phyloP scores from a whole-genome alignment of 2,888 invertebrate species.

The Caenorhabditis wallacei region DNA sequence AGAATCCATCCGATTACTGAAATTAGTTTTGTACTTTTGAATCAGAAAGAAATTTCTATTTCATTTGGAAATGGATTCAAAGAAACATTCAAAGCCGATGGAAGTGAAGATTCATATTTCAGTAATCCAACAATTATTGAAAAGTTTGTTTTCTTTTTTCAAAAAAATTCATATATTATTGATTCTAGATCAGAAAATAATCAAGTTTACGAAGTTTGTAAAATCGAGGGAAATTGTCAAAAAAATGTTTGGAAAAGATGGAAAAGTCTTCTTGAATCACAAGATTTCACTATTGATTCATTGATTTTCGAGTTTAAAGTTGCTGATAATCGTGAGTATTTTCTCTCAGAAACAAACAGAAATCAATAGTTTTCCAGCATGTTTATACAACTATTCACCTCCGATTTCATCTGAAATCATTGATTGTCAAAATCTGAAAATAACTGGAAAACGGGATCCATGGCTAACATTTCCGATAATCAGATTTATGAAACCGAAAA shows the following conservation, averaged over 20 bases:
- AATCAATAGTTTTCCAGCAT: no score
- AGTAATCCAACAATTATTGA: background rate
- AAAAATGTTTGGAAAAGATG: background rate
- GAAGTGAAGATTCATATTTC: background rate
- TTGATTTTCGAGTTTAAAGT: slow-evolving; percentile 12
- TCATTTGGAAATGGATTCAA: background rate
- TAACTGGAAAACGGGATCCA: background rate
- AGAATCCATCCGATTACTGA: background rate
- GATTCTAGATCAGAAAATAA: background rate
- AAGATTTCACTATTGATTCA: slow-evolving; percentile 2
- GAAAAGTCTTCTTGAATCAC: background rate
- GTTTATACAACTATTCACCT: background rate
- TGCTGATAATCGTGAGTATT: background rate
- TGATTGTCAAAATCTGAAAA: background rate
- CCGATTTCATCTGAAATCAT: background rate
- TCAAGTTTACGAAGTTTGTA: background rate
- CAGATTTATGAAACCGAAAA: background rate
- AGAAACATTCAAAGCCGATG: background rate
- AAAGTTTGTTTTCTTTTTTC: background rate
- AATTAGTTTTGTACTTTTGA: background rate
- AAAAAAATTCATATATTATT: background rate
- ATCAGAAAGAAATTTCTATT: background rate
- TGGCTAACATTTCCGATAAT: background rate
- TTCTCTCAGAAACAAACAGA: no score
- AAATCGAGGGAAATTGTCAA: background rate